Percentiles rank a stretch among this genome's conserved stretches.
These are phyloP conservation scores for Echinometra lucunter DNA, from an alignment of 53 echinoderm and acorn worm genomes.

Conservation along the genomic window DNA sequence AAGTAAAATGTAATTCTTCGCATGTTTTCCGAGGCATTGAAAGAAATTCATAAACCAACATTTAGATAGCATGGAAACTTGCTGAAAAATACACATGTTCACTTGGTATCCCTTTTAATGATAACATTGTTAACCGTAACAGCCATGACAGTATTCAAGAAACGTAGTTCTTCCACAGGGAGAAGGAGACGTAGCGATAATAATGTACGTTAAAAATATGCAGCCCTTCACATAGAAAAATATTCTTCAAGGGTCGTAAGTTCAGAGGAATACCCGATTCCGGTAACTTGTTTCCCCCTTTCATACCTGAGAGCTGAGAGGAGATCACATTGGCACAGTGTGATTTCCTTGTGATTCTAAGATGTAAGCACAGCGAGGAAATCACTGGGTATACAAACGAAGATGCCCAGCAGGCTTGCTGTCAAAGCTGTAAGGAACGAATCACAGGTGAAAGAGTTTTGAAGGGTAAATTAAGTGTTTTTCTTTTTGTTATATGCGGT, in stretches of 20 bases:
- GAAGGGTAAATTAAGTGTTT: no score
- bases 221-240: background rate
- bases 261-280: slow-evolving; percentile 32
- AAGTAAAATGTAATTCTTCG: background rate
- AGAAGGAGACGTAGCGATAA: no score
- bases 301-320: slow-evolving; percentile 2
- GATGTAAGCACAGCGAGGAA: slow-evolving; percentile 44
- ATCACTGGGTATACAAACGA: slow-evolving; percentile 25
- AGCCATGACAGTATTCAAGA: no score
- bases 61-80: no score
- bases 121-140: no score
- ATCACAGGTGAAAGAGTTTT: background rate
- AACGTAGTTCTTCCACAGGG: no score
- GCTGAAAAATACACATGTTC: background rate
- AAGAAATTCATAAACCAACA: no score
- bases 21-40: background rate
- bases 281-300: background rate
- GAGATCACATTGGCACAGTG: slow-evolving; percentile 24
- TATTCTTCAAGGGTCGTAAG: slow-evolving; percentile 36
- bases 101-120: background rate
- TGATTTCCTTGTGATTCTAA: slow-evolving; percentile 33
- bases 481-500: no score
- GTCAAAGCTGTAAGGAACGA: background rate
- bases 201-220: background rate
- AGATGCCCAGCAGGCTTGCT: slow-evolving; percentile 41